phyloP scores from a whole-genome alignment of 2,888 invertebrate genomes.

The Nemoura dubitans region DNA sequence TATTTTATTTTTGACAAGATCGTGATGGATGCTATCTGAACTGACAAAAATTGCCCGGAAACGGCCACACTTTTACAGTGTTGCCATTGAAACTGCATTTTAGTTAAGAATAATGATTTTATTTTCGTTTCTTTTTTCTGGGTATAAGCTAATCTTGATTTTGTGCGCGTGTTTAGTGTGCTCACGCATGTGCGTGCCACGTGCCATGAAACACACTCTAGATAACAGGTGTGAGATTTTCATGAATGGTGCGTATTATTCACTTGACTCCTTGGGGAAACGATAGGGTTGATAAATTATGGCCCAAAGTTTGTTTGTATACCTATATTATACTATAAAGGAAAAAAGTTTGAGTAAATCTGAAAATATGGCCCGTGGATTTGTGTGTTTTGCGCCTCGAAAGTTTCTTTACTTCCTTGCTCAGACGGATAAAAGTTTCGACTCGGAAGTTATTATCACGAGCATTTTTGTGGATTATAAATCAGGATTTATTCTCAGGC shows the following conservation, averaged over 20 bases:
- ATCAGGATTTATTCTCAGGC: neutral
- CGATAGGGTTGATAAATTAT: neutral
- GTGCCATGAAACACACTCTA: neutral
- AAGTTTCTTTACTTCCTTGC: neutral
- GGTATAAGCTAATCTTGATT: neutral
- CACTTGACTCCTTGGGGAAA: neutral
- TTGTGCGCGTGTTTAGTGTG: neutral
- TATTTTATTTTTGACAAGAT: too few species aligned
- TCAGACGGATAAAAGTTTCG: neutral
- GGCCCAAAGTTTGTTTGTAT: neutral
- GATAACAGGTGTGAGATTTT: neutral
- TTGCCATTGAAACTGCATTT: too few species aligned
- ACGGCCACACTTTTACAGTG: too few species aligned
- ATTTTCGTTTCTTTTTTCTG: neutral
- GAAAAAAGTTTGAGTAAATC: neutral
- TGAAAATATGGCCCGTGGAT: neutral
- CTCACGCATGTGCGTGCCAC: neutral
- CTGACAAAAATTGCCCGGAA: too few species aligned
- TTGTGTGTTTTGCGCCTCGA: neutral
- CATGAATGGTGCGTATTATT: conserved; percentile 2
- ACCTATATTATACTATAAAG: neutral
- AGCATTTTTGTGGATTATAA: neutral
- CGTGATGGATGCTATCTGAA: too few species aligned
- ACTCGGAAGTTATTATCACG: neutral
- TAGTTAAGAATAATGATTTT: too few species aligned